phyloP scores from a whole-genome alignment of 2,113 vertebrate genomes.

The Ophthalmolycus amberensis region DNA sequence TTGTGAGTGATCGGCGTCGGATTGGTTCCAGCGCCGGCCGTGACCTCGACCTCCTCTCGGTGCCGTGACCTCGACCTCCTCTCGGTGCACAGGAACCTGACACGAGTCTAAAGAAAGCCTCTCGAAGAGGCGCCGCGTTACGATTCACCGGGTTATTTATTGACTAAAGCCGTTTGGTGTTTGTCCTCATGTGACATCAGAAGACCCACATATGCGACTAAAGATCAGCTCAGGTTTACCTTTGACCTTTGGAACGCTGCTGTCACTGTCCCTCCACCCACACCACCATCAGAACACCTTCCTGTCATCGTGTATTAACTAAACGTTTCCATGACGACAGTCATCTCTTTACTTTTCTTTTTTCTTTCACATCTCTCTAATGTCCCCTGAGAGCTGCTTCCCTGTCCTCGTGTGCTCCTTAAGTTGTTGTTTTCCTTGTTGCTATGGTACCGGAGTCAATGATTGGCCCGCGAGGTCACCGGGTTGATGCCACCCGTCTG shows the following conservation, averaged over 20 bases:
- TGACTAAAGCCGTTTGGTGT: slow-evolving; percentile 40
- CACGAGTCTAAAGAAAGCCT: background rate
- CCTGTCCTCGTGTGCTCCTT: background rate
- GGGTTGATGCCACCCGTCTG: slow-evolving; percentile 33
- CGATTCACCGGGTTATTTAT: slow-evolving; percentile 52
- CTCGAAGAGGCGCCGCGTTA: slow-evolving; percentile 12
- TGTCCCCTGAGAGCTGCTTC: no score
- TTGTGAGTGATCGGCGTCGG: background rate
- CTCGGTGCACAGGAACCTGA: background rate
- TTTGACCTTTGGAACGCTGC: slow-evolving; percentile 69
- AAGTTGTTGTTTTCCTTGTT: background rate
- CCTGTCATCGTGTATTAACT: no score
- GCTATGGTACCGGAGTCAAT: slow-evolving; percentile 34
- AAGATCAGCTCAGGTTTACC: slow-evolving; percentile 29
- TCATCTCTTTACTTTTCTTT: no score
- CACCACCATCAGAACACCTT: slow-evolving; percentile 29
- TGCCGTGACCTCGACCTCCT: slow-evolving; percentile 29
- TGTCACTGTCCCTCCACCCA: slow-evolving; percentile 49
- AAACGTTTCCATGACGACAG: no score
- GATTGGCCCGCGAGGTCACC: slow-evolving; percentile 28
- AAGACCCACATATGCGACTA: slow-evolving; percentile 38
- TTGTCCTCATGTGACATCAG: background rate
- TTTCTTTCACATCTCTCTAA: background rate
- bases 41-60: slow-evolving; percentile 33
- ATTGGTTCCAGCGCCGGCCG: background rate